Base-by-base conservation (phyloP, 2,888 invertebrate species). In the Andrena haemorrhoa region DNA sequence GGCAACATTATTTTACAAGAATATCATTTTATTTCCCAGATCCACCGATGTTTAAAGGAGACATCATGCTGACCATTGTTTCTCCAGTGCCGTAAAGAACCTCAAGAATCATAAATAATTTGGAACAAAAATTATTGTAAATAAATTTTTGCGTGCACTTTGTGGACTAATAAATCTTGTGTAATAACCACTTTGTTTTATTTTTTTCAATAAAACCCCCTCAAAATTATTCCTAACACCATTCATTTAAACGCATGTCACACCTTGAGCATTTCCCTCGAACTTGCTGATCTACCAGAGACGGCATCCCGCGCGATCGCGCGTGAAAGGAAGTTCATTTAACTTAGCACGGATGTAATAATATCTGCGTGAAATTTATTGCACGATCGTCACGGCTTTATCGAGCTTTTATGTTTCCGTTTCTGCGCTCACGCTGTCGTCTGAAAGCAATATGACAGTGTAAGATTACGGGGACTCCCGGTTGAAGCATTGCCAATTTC, bases 401-500 rank as follows among this genome's bases (percentile, higher is more conserved):
- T 68, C 79, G 56, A 26, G 68, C 35, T n/a, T 73, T 64, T 31
- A 53, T 31, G 74, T 69, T 65, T 73, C 71, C n/a, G 1, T 10
- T 10, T 16, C 16, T 10, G 56, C 56, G 23, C 56, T 7, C 16
- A 2, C 33, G 20, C 31, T 51, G 41, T 16, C 60, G 51, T 53
- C 33, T 49, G 58, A 61, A 53, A 73, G 81, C 70, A 70, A 73
- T 75, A 63, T 81, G 81, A 76, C 82, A 69, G 76, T 72, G 71
- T 69, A 76, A 81, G 82, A 82, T 82, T 82, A 73, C 82, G 63
- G 47, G 49, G 68, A 53, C 75, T 72, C 47, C 2, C 12, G 47
- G 49, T 79, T 78, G 82, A 84, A 63, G 76, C 66, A 84, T 83
- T 83, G 84, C 83, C 84, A 84, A 84, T 84, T 75, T 74, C 73